These are phyloP conservation scores for Eledone cirrhosa DNA, from an alignment of 2,888 invertebrate genomes.

Conservation along the genomic window DNA sequence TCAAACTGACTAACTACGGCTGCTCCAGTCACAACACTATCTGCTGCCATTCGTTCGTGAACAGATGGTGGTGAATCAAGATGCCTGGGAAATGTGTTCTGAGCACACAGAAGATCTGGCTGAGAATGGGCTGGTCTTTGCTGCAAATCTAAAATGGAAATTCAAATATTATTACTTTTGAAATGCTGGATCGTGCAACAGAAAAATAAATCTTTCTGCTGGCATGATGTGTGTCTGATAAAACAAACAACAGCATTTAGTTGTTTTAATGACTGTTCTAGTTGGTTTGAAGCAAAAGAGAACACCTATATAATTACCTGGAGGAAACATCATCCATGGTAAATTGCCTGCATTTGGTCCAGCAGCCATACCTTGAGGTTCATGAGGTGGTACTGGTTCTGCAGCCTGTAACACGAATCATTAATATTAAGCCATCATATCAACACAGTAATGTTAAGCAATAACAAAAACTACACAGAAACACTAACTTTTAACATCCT, in stretches of 20 bases:
- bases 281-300: no score
- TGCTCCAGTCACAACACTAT: constrained; percentile 26
- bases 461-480: no score
- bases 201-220: no score
- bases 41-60: constrained; percentile 18
- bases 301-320: no score
- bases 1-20: constrained; percentile 31
- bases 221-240: no score
- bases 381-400: constrained; percentile 42
- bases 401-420: constrained; percentile 40
- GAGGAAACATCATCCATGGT: constrained; percentile 46
- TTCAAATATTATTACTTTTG: not conserved
- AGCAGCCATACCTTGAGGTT: constrained; percentile 36
- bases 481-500: no score
- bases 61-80: constrained; percentile 34
- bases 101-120: constrained; percentile 57
- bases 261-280: not conserved
- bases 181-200: not conserved
- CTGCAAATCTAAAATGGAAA: constrained; percentile 1
- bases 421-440: no score
- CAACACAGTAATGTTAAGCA: no score
- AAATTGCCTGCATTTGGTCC: constrained; percentile 39
- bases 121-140: constrained; percentile 39
- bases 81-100: constrained; percentile 53
- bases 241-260: not conserved